A percentile compares a stretch with the other conserved stretches of the same genome.
These are phyloP conservation scores for Buathra laborator DNA, from an alignment of 2,888 invertebrate genomes.

Conservation along the genomic window DNA sequence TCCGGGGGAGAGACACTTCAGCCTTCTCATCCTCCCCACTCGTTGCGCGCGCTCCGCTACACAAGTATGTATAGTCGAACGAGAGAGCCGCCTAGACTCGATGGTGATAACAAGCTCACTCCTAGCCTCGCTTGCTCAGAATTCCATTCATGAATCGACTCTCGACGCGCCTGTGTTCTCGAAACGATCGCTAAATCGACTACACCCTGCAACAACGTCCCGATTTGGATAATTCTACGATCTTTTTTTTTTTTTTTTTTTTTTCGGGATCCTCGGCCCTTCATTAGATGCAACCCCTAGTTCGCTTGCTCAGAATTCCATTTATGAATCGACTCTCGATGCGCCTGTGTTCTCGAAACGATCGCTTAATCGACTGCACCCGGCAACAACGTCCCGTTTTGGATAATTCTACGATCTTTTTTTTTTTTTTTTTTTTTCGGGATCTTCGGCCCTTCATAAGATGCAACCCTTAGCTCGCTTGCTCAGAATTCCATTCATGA, in stretches of 20 bases:
- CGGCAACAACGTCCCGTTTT: too few species aligned
- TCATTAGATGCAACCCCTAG: background rate
- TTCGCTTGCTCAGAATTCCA: conserved; percentile 13
- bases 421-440: too few species aligned
- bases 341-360: background rate
- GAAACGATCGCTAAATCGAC: conserved; percentile 3
- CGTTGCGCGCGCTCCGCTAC: conserved; percentile 22
- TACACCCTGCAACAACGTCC: too few species aligned
- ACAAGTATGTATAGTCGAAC: conserved; percentile 14
- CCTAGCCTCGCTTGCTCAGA: conserved; percentile 15
- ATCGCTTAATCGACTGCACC: background rate
- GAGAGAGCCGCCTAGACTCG: conserved; percentile 28
- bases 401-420: too few species aligned
- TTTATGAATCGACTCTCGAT: conserved; percentile 5
- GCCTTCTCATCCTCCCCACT: conserved; percentile 37
- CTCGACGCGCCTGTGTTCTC: background rate
- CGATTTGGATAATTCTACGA: too few species aligned
- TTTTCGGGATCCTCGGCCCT: too few species aligned
- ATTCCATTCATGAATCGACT: conserved; percentile 23
- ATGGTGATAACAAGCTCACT: conserved; percentile 32
- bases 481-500: conserved; percentile 28
- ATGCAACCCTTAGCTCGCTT: background rate
- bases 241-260: too few species aligned
- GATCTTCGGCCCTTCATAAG: too few species aligned
- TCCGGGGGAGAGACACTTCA: conserved; percentile 34